Conservation (phyloP, 1,140 invertebrate species). For the Drosophila kurseongensis region DNA sequence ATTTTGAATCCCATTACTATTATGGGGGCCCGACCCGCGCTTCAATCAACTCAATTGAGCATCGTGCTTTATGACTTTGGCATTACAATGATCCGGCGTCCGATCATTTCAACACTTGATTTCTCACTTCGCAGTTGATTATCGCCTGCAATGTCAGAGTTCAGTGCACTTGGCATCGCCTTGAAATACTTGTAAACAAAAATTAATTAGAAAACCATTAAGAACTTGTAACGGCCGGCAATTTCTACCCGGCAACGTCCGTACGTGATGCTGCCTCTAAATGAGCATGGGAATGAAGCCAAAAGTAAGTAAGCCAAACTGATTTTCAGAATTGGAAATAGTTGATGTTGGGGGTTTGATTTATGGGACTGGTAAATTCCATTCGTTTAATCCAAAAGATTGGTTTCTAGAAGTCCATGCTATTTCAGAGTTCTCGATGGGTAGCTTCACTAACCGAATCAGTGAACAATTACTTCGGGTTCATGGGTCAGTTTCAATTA, state of each 20-base stretch:
- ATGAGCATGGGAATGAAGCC: slow-evolving; percentile 51
- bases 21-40: slow-evolving; percentile 63
- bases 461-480: slow-evolving; percentile 10
- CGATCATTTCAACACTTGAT: slow-evolving; percentile 52
- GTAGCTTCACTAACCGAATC: slow-evolving; percentile 6
- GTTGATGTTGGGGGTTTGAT: slow-evolving; percentile 17
- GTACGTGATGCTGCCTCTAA: slow-evolving; percentile 47
- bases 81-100: slow-evolving; percentile 51
- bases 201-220: slow-evolving; percentile 82
- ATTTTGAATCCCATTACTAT: slow-evolving; percentile 13
- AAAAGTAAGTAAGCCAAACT: slow-evolving; percentile 20
- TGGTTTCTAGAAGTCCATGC: background rate
- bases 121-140: slow-evolving; percentile 50
- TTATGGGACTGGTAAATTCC: background rate
- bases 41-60: slow-evolving; percentile 69
- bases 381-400: no score
- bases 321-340: slow-evolving; percentile 31
- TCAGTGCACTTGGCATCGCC: slow-evolving; percentile 64
- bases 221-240: slow-evolving; percentile 40
- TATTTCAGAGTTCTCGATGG: slow-evolving; percentile 46
- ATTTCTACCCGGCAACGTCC: slow-evolving; percentile 15
- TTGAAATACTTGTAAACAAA: slow-evolving; percentile 53
- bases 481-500: slow-evolving; percentile 14
- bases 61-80: slow-evolving; percentile 62
- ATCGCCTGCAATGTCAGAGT: slow-evolving; percentile 26